Conservation (phyloP, 2,797 vertebrate genomes). For the Myiothlypis chrysogaster region DNA sequence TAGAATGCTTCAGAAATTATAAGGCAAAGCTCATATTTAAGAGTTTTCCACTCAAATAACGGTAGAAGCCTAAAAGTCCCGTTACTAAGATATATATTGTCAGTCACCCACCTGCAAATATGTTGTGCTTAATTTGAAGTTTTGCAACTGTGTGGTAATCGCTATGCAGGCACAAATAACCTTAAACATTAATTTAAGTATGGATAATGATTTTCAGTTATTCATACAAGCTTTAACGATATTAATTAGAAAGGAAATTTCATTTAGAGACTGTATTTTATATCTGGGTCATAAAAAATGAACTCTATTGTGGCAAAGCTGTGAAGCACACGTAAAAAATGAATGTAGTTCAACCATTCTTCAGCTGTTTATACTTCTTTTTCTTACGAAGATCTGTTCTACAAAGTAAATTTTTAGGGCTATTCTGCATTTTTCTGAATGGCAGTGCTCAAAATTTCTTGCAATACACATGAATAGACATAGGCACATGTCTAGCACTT, state of each 20-base stretch:
- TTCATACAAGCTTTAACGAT: not conserved
- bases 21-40: conserved; percentile 30
- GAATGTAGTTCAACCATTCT: not conserved
- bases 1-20: conserved; percentile 54
- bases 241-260: not conserved
- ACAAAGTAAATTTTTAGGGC: not conserved
- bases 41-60: conserved; percentile 4
- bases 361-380: not conserved
- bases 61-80: conserved; percentile 8
- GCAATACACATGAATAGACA: not conserved
- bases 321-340: not conserved
- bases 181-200: not conserved
- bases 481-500: not conserved
- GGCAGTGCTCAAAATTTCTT: not conserved
- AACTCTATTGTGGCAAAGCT: not conserved
- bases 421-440: not conserved
- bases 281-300: not conserved
- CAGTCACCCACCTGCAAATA: not conserved
- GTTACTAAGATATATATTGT: conserved; percentile 3
- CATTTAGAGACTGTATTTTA: not conserved
- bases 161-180: conserved; percentile 16
- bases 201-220: not conserved
- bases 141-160: conserved; percentile 3
- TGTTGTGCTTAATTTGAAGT: conserved; percentile 26
- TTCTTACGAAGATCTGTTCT: not conserved